Evolutionary conservation across 2,113 vertebrate species (phyloP).

Genomic region (Mungos mungo): DNA sequence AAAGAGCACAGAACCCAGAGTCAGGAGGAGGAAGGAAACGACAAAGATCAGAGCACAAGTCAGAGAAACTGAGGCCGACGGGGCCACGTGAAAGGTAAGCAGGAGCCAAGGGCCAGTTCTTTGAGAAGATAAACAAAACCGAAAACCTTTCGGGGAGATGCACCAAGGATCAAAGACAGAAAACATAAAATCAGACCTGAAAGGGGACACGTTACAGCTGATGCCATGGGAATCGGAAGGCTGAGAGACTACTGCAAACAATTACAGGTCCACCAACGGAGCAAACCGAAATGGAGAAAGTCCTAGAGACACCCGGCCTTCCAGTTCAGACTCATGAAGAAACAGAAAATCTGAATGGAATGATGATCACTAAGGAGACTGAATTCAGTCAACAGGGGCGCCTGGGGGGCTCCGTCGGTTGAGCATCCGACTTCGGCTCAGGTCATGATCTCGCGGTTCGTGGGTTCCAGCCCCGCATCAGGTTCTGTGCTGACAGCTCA

Average conservation of each 20-base stretch:
- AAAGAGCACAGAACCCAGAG: neutral
- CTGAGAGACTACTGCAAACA: neutral
- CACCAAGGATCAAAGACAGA: neutral
- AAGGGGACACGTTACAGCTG: neutral
- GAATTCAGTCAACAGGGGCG: neutral
- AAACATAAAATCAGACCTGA: neutral
- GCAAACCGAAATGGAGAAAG: neutral
- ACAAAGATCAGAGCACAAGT: neutral
- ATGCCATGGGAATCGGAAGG: neutral
- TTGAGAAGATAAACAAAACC: neutral
- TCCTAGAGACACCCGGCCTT: neutral
- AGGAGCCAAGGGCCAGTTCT: neutral
- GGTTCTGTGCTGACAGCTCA: no score
- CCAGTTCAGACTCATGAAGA: neutral
- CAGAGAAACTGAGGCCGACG: neutral
- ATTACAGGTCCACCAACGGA: neutral
- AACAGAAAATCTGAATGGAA: neutral
- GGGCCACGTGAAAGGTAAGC: neutral
- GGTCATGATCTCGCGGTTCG: no score
- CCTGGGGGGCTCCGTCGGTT: no score
- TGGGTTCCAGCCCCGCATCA: no score
- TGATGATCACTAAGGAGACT: neutral
- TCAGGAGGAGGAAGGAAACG: neutral
- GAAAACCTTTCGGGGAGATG: neutral
- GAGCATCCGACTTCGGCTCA: no score